Evolutionary conservation across 2,113 vertebrate genomes (phyloP), one percentile per base, ranked within the genome.

Genomic region (Argyrosomus japonicus): DNA sequence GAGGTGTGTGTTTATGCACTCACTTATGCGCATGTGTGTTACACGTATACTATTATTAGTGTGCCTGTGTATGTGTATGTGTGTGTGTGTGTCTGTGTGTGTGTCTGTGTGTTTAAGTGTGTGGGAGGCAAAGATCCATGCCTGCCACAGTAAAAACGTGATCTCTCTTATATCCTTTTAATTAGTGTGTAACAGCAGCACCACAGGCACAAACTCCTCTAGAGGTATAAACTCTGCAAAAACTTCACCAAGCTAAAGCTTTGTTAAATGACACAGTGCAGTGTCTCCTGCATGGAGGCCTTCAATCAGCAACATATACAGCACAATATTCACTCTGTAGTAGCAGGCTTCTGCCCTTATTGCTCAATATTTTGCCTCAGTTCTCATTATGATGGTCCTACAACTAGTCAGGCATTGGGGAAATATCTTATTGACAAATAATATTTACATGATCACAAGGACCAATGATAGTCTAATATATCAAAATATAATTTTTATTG

Each of bases 101-200:
- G 13, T 25, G 58, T 40, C 18, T 70, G 65, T 69, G 50, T 67
- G 50, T 6, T 17, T 87, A n/a, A 63, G 48, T 75, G 87, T 77
- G 90, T 90, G 85, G 86, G 89, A 86, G 89, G 87, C 36, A 75
- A 32, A 86, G 83, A 75, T 67, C 67, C 19, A 56, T 58, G 70
- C 63, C 75, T 79, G 57, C 76, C 75, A 43, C 61, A 76, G 64
- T 74, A 76, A 69, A 82, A 80, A 86, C 78, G 29, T 90, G 90
- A 83, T 88, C 54, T 75, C 56, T 43, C 82, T 76, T 18, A 71
- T 54, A 91, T 91, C 77, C 45, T 76, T 88, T 65, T 86, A 91
- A 93, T 93, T 92, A 90, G 72, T 64, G 54, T 61, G 61, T 70
- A 87, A 84, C 74, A 73, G 78, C 77, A 62, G 65, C 70, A 87